phyloP scores from a whole-genome alignment of 2,113 vertebrate species.

The Xiphophorus maculatus region DNA sequence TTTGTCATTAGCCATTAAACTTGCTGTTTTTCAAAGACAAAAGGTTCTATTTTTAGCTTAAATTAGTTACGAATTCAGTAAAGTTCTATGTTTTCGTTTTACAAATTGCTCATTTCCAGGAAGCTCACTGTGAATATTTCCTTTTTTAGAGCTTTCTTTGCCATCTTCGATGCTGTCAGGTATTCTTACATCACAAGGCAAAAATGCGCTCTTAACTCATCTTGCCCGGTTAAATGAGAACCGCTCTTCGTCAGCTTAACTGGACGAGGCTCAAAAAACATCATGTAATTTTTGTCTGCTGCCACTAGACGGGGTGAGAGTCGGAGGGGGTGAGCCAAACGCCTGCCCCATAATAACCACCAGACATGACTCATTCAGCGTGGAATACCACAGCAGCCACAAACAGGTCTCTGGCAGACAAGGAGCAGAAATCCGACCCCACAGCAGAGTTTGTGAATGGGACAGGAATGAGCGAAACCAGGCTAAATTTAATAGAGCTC shows the following conservation, averaged over 20 bases:
- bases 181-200: constrained; percentile 38
- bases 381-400: constrained; percentile 79
- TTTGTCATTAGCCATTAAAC: too few species aligned
- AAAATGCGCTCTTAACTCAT: constrained; percentile 50
- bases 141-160: not conserved
- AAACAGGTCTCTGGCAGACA: constrained; percentile 79
- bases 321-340: constrained; percentile 32
- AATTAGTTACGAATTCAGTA: too few species aligned
- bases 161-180: not conserved
- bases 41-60: too few species aligned
- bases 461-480: constrained; percentile 70
- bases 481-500: constrained; percentile 64
- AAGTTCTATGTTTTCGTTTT: too few species aligned
- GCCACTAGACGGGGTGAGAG: constrained; percentile 73
- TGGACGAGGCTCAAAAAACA: constrained; percentile 53
- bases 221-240: constrained; percentile 43
- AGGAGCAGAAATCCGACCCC: constrained; percentile 68
- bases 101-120: not conserved
- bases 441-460: constrained; percentile 77
- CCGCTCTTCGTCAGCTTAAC: constrained; percentile 40
- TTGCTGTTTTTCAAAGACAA: too few species aligned
- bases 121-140: not conserved
- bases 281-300: constrained; percentile 65
- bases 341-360: constrained; percentile 75
- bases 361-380: constrained; percentile 80